Base-by-base conservation (phyloP, 2,888 invertebrate genomes). In the Pasiphila rectangulata region DNA sequence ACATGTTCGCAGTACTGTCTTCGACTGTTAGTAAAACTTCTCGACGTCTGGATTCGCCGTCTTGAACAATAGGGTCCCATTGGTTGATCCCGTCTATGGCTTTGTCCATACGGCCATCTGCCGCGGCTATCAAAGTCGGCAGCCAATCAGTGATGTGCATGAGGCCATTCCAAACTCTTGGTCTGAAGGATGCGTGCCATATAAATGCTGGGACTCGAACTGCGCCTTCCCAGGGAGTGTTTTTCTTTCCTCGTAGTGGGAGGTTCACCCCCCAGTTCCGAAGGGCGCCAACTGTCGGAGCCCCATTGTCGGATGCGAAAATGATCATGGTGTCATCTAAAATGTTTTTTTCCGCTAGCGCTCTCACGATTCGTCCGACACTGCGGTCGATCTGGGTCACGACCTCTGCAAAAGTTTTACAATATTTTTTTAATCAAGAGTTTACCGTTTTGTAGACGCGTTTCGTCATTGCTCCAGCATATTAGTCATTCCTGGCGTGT, bases 231-330 rank as follows among this genome's bases (percentile, higher is more conserved):
- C 94, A 96, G 0, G 95, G 88, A 0, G 95, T 93, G 58, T 92
- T 89, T 79, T 98, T 98, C 73, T 94, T 94, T 10, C 95, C 95
- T 70, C 94, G 89, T 0, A 95, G 86, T 2, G 95, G 95, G 81
- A 92, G 92, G 75, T 95, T 95, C 2, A 94, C 93, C 0, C 93
- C 95, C 56, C 92, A 91, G 72, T 96, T 97, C 36, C 90, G 85
- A 64, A 94, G 92, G 29, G 91, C 72, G 0, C 96, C 96, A 29
- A 90, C 88, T 0, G 95, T 93, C 0, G 95, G 95, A 0, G 94
- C 95, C 0, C 97, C 96, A 69, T 98, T 98, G 72, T 98, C 98
- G 4, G 96, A 95, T 54, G 94, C 92, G 70, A 98, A 98, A 1
- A 98, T 74, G 27, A 98, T 91, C 15, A 98, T 91, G 0, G 96